Conservation (phyloP, 1,140 invertebrate genomes). For the Pseudomyrmex pallidus region DNA sequence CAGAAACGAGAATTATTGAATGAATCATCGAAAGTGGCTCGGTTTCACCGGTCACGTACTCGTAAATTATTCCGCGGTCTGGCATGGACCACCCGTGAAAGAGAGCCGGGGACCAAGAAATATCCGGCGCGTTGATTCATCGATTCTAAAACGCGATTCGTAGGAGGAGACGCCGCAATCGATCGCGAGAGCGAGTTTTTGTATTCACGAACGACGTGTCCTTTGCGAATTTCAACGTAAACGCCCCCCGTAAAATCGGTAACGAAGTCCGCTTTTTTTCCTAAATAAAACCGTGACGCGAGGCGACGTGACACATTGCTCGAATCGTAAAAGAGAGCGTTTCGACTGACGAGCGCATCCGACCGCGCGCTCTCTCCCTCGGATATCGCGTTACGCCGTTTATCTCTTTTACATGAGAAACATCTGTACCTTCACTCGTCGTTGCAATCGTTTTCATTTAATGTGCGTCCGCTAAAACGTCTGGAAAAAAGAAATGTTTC, state of each 20-base stretch:
- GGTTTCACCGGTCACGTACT: conserved; percentile 44
- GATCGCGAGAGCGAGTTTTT: conserved; percentile 5
- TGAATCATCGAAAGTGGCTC: conserved; percentile 67
- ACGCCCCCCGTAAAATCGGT: conserved; percentile 41
- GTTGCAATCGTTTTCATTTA: neutral
- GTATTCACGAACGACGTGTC: neutral
- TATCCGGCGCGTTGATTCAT: conserved; percentile 51
- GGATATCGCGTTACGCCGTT: conserved; percentile 21
- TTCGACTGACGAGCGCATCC: conserved; percentile 18
- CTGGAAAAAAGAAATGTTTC: neutral
- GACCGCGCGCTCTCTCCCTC: conserved; percentile 3
- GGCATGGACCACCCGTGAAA: conserved; percentile 53
- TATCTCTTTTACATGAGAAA: neutral
- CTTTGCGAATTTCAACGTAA: conserved; percentile 7
- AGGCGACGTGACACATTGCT: conserved; percentile 13
- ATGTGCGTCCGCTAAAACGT: neutral
- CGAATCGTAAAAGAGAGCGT: conserved; percentile 42
- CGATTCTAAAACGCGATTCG: conserved; percentile 47
- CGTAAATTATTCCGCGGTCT: conserved; percentile 30
- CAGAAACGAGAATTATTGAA: conserved; percentile 29
- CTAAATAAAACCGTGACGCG: neutral
- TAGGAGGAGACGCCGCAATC: conserved; percentile 37
- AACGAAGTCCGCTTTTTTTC: conserved; percentile 2
- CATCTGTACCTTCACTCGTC: neutral
- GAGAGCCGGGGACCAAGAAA: neutral